Evolutionary conservation across 2,888 invertebrate genomes (phyloP).

Genomic region (Stratiomys singularior): DNA sequence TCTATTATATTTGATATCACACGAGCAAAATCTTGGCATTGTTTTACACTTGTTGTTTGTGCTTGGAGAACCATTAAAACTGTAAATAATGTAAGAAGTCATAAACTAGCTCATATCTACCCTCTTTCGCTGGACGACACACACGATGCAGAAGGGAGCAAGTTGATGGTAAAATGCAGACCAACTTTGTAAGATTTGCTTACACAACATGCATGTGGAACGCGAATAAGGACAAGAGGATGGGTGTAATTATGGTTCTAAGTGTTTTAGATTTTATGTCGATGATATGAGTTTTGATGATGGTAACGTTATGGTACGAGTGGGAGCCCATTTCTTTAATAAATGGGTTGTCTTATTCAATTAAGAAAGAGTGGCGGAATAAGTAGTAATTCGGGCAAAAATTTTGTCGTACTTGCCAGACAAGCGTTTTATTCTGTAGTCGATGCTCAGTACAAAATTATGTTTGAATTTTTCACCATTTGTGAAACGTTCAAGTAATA

Average conservation of each 20-base stretch:
- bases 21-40: slow-evolving; percentile 32
- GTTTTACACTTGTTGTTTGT: slow-evolving; percentile 4
- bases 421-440: too few species aligned
- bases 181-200: too few species aligned
- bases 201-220: too few species aligned
- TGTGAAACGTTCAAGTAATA: too few species aligned
- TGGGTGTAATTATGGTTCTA: slow-evolving; percentile 6
- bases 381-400: too few species aligned
- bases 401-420: too few species aligned
- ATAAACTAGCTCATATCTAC: slow-evolving; percentile 36
- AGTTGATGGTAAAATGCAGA: too few species aligned
- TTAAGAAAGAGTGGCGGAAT: slow-evolving; percentile 23
- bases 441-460: too few species aligned
- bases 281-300: slow-evolving; percentile 6
- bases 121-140: slow-evolving; percentile 20
- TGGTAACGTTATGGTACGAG: slow-evolving; percentile 46
- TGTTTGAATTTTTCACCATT: too few species aligned
- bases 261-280: slow-evolving; percentile 30
- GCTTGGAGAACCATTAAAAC: slow-evolving; percentile 39
- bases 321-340: slow-evolving; percentile 45
- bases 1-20: slow-evolving; percentile 36
- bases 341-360: slow-evolving; percentile 49
- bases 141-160: background rate
- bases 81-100: slow-evolving; percentile 47
- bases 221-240: background rate